Base-by-base conservation (phyloP, 1,140 invertebrate genomes). In the Thrips palmi region DNA sequence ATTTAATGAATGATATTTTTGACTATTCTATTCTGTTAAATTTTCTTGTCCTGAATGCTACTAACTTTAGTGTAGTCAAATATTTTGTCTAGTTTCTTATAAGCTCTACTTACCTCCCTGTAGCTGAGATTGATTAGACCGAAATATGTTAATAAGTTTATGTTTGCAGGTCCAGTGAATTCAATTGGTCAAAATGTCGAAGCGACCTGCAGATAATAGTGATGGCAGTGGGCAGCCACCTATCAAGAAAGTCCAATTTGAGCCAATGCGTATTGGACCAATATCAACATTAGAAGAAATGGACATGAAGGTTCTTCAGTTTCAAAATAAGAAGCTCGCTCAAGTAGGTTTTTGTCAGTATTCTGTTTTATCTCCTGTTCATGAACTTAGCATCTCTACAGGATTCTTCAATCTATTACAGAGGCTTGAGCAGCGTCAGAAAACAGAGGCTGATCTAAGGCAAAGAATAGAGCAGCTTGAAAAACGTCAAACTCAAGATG, bases 391-490 rank as follows among this genome's bases (percentile, higher is more conserved):
- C 33, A 33, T 2, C 27, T 28, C 15, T 33, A 41, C 21, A 17
- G 10, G 6, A 19, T 29, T 32, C 32, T 33, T 50, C 43, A 24
- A 37, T 40, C 18, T 39, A 42, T 43, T 49, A 37, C 50, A 84
- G 77, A 70, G 84, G 45, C 70, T 97, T 43, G 87, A 94, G 51
- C 84, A 92, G 52, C 63, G 88, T 36, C 81, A 89, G 53, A 68
- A 85, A 45, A 74, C 77, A 33, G 89, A 97, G 62, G 71, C 77
- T 28, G 91, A 97, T 52, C 59, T 97, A 14, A 63, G 86, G 29
- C 79, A 87, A 44, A 65, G 92, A 45, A 96, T 97, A 48, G 91
- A 97, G 58, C 89, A 97, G 58, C 62, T 97, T 45, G 91, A 97
- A 55, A 94, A 94, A 57, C 63, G 92, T 35, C 92, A 97, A 57